Base-by-base conservation (phyloP, 1,140 invertebrate genomes). In the Diachasmimorpha longicaudata region DNA sequence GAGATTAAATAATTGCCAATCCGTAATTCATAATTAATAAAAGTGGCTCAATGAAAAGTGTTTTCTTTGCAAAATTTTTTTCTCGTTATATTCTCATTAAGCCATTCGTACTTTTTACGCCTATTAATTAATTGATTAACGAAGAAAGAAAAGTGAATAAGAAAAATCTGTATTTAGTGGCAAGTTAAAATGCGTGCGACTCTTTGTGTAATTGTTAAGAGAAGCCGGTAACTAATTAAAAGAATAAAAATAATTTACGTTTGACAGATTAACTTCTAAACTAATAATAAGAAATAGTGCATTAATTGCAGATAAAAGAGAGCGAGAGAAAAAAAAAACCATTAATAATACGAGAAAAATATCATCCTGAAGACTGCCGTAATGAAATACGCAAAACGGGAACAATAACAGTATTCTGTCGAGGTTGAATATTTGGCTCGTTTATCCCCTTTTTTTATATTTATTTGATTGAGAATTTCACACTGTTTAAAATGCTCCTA, bases 381-480 rank as follows among this genome's bases (percentile, higher is more conserved):
- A 37, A 68, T 36, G 14, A 71, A 70, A 55, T 46, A 31, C n/a
- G 39, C 25, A n/a, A 25, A 55, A 46, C 25, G 48, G 42, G 69
- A 71, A 23, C 48, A 71, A 71, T 46, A 55, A 71, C 21, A 31
- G 42, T 63, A 63, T 63, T 63, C 58, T 63, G 58, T 63, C 58
- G 23, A 63, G 58, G 58, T 63, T 63, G 58, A 63, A 63, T 79
- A 39, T 75, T 75, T n/a, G 23, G 19, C 4, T 77, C 11, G 8
- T 77, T 5, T 77, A 55, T 19, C 9, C 10, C 14, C 72, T 42
- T n/a, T 52, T 25, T 14, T 16, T 11, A 42, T 14, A 42, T 14
- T 25, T 70, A 23, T n/a, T 39, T 31, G 74, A 70, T 46, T 13
- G 37, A 21, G 42, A 58, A 13, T 70, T 48, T 52, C 69, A 37